Evolutionary conservation across 2,113 vertebrate genomes (phyloP).

Genomic region (Hippocampus zosterae): DNA sequence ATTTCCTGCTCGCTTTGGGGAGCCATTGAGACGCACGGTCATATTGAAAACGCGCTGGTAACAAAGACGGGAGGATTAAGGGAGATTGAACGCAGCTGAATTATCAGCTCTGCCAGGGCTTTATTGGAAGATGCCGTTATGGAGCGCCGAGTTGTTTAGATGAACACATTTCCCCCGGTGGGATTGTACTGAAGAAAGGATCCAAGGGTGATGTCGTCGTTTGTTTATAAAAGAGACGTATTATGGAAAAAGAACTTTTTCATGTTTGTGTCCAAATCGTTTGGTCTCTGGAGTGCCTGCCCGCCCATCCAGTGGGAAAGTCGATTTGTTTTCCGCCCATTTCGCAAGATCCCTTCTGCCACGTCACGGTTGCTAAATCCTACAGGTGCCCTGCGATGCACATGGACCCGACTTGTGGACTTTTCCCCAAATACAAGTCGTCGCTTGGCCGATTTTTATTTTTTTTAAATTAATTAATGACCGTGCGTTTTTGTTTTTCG

Average conservation of each 20-base stretch:
- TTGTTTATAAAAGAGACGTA: not conserved
- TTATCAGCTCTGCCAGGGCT: constrained; percentile 67
- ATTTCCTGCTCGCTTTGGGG: constrained; percentile 70
- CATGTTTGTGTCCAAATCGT: not conserved
- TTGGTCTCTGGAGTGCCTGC: not conserved
- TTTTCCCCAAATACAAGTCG: too few relatives aligned
- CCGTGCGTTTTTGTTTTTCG: too few relatives aligned
- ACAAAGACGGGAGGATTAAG: constrained; percentile 71
- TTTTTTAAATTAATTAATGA: too few relatives aligned
- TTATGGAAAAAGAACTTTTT: not conserved
- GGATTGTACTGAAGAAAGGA: constrained; percentile 44
- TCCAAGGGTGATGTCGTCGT: not conserved
- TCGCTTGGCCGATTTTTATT: too few relatives aligned
- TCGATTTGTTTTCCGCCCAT: not conserved
- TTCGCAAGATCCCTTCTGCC: not conserved
- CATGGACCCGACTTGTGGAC: too few relatives aligned
- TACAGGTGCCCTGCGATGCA: too few relatives aligned
- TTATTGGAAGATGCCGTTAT: constrained; percentile 64
- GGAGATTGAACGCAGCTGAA: constrained; percentile 68
- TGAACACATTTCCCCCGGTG: constrained; percentile 60
- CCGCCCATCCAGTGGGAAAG: not conserved
- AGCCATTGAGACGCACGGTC: constrained; percentile 64
- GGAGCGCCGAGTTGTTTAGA: constrained; percentile 61
- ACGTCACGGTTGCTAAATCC: too few relatives aligned
- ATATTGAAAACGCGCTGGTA: constrained; percentile 72